Evolutionary conservation across 2,797 vertebrate genomes (phyloP).

Genomic region (Schizothorax lantsangensis): DNA sequence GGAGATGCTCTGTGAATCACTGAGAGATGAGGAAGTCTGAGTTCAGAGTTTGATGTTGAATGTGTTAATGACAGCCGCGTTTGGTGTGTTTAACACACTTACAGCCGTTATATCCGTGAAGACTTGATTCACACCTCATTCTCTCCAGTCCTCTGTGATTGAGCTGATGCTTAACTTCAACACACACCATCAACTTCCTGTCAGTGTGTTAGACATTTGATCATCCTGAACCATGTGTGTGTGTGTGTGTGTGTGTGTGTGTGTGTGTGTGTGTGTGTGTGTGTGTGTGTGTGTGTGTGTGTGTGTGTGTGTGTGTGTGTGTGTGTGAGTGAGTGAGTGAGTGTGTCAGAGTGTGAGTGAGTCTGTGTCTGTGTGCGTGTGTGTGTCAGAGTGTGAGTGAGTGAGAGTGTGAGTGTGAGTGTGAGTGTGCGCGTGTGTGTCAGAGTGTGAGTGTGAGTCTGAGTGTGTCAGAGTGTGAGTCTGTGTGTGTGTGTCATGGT

Average conservation of each 20-base stretch:
- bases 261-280: background rate
- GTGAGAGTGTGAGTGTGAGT: too few relatives aligned
- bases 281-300: background rate
- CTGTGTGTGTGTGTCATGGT: too few relatives aligned
- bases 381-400: too few relatives aligned
- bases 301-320: too few relatives aligned
- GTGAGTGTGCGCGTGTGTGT: too few relatives aligned
- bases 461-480: too few relatives aligned
- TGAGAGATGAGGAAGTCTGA: background rate
- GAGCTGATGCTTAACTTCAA: background rate
- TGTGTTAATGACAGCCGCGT: background rate
- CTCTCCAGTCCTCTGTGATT: background rate
- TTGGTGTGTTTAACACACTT: conserved; percentile 31
- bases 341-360: too few relatives aligned
- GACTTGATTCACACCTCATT: conserved; percentile 24
- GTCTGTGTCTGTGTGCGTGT: too few relatives aligned
- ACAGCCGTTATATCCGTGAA: conserved; percentile 27
- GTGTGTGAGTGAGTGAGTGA: too few relatives aligned
- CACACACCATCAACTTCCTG: background rate
- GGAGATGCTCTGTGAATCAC: background rate
- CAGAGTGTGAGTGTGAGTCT: too few relatives aligned
- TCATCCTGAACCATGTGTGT: background rate
- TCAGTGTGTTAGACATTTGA: background rate
- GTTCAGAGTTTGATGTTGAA: background rate
- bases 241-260: background rate